Conservation (phyloP, 1,140 invertebrate genomes). For the Lanistes nyassanus region DNA sequence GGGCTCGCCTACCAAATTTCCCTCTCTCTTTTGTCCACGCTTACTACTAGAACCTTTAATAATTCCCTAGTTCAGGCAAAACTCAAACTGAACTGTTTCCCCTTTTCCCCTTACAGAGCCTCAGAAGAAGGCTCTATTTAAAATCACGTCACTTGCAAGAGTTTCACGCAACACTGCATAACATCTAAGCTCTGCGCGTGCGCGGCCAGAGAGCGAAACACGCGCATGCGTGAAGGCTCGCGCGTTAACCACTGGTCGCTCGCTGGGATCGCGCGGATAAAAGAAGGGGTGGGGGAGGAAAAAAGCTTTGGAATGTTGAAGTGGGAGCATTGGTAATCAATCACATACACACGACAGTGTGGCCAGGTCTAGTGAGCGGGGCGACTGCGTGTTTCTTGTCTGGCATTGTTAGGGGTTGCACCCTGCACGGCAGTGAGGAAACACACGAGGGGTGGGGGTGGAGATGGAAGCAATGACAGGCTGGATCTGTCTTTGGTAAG, state of each 20-base stretch:
- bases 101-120: background rate
- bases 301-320: background rate
- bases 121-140: background rate
- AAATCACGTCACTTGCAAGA: constrained; percentile 2
- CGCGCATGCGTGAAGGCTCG: background rate
- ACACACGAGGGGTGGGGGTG: no score
- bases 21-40: background rate
- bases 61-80: background rate
- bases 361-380: no score
- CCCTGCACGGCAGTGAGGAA: no score
- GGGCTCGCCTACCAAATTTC: background rate
- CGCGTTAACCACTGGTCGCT: background rate
- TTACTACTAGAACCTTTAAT: background rate
- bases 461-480: no score
- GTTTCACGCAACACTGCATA: background rate
- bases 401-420: no score
- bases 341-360: background rate
- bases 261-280: background rate
- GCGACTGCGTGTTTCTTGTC: no score
- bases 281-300: background rate
- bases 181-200: background rate
- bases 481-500: no score
- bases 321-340: background rate
- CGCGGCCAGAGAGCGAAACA: background rate
- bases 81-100: background rate